Evolutionary conservation across 2,113 vertebrate genomes (phyloP).

Genomic region (Spheniscus mendiculus): DNA sequence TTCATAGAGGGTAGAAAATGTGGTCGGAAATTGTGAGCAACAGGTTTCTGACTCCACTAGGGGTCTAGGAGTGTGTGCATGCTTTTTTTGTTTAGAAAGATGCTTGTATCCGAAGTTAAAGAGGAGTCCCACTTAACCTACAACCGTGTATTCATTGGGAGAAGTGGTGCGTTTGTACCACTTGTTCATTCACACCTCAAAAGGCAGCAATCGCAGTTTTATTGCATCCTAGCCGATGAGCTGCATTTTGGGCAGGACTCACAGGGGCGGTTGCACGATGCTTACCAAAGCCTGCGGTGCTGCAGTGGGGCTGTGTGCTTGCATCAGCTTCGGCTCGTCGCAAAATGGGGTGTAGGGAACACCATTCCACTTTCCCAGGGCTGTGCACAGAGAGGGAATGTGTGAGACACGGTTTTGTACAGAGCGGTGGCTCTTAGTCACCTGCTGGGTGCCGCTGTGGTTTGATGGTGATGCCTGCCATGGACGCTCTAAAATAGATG

Average conservation of each 20-base stretch:
- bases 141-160: background rate
- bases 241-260: background rate
- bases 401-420: accelerated
- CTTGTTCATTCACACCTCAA: background rate
- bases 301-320: background rate
- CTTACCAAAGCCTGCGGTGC: background rate
- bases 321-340: accelerated
- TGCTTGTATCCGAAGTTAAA: background rate
- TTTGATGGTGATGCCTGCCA: background rate
- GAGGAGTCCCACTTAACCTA: background rate
- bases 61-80: accelerated
- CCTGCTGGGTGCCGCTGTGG: background rate
- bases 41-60: background rate
- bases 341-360: background rate
- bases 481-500: background rate
- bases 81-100: background rate
- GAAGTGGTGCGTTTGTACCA: background rate
- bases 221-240: background rate
- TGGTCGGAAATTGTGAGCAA: background rate
- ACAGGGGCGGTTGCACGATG: accelerated
- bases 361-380: background rate
- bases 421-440: background rate
- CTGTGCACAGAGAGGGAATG: accelerated
- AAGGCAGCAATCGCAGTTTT: background rate
- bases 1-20: background rate